These are phyloP conservation scores for Drosophila eohydei DNA, from an alignment of 2,888 invertebrate species.

Conservation along the genomic window DNA sequence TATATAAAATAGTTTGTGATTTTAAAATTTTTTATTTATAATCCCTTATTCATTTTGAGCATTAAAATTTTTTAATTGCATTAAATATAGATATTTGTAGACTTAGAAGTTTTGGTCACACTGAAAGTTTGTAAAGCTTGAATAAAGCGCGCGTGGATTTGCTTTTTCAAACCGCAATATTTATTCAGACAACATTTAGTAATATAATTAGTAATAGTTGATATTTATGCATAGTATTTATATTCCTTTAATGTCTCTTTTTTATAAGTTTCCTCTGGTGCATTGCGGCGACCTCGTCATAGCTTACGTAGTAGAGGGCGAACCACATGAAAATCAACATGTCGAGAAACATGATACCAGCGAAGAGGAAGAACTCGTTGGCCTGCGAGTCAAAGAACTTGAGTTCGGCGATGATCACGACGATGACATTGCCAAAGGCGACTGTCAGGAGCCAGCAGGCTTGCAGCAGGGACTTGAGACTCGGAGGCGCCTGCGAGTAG, in stretches of 20 bases:
- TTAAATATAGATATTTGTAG: not conserved
- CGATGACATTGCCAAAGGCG: conserved; percentile 96
- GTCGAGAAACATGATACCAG: conserved; percentile 93
- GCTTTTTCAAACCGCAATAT: not conserved
- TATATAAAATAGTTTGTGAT: too few relatives aligned
- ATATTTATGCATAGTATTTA: not conserved
- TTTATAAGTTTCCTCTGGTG: not conserved
- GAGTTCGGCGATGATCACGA: conserved; percentile 93
- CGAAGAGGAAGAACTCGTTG: conserved; percentile 94
- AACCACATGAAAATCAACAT: conserved; percentile 93
- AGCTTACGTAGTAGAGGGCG: conserved; percentile 90
- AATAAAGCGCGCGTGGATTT: not conserved
- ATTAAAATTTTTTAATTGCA: not conserved
- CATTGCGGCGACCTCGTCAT: conserved; percentile 48
- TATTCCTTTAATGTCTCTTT: not conserved
- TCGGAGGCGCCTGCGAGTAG: conserved; percentile 88
- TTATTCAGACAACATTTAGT: conserved; percentile 6
- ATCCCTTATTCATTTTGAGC: not conserved
- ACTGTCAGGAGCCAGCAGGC: conserved; percentile 96
- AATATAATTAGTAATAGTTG: not conserved
- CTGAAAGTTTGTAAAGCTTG: not conserved
- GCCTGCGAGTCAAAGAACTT: conserved; percentile 91
- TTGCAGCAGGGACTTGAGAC: conserved; percentile 97
- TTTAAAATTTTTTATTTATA: not conserved
- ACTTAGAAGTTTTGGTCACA: not conserved